A percentile compares a stretch with the other conserved stretches of the same genome.
Conservation (phyloP, 35 echinoderm and acorn worm species). For the Patiria miniata region DNA sequence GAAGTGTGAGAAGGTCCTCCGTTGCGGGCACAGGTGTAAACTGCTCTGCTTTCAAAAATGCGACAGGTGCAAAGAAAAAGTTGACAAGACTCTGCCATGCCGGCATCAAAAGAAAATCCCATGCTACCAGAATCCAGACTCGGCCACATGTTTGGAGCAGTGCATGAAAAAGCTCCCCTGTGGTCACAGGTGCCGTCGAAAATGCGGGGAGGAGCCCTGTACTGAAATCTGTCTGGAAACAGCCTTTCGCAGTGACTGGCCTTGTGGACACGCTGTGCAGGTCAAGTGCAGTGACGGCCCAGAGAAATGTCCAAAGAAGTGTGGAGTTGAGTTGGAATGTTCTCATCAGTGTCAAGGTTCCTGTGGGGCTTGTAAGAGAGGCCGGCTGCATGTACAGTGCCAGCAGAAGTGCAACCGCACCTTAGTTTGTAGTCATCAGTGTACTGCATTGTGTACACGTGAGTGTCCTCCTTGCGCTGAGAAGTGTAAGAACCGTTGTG, state of each 20-base stretch:
- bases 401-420: constrained; percentile 57
- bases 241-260: constrained; percentile 17
- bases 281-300: constrained; percentile 58
- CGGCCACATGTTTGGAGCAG: constrained; percentile 38
- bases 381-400: constrained; percentile 69
- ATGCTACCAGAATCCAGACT: constrained; percentile 43
- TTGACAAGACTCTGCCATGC: constrained; percentile 50
- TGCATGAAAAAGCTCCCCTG: constrained; percentile 50
- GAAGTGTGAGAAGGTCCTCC: constrained; percentile 55
- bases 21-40: constrained; percentile 50
- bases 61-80: constrained; percentile 14
- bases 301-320: constrained; percentile 53
- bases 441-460: constrained; percentile 58
- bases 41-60: constrained; percentile 50
- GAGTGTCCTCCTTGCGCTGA: constrained; percentile 82
- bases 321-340: constrained; percentile 55
- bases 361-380: constrained; percentile 48
- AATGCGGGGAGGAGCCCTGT: constrained; percentile 72
- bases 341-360: constrained; percentile 66
- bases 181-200: constrained; percentile 62
- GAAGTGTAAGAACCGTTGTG: constrained; percentile 75
- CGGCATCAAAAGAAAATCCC: constrained; percentile 43
- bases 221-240: constrained; percentile 41
- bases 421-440: constrained; percentile 86
- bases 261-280: constrained; percentile 73